A percentile compares a stretch with the other conserved stretches of the same genome.
phyloP scores from a whole-genome alignment of 2,113 vertebrate genomes.

The Panurus biarmicus region DNA sequence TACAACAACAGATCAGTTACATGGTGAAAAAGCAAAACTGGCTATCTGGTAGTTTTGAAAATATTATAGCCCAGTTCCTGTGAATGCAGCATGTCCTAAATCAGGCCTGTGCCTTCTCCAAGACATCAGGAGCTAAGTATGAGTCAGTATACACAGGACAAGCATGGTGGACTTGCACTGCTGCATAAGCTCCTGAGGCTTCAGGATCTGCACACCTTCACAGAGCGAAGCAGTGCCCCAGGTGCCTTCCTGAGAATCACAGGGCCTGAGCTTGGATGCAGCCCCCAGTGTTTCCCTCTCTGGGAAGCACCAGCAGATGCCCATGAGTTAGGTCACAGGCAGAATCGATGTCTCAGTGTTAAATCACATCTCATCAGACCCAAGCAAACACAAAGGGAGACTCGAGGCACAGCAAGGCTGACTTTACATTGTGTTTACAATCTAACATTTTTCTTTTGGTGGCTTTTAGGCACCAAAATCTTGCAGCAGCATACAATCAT shows the following conservation, averaged over 20 bases:
- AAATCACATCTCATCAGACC: neutral
- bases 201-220: neutral
- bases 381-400: neutral
- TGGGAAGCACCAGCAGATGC: neutral
- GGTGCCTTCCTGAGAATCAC: neutral
- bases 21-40: neutral
- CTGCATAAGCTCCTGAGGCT: neutral
- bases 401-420: fast-evolving
- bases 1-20: neutral
- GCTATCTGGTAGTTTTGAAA: neutral
- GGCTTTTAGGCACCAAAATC: neutral
- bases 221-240: neutral
- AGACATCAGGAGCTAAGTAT: neutral
- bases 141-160: neutral
- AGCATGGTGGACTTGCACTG: fast-evolving
- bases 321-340: neutral
- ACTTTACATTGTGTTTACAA: neutral
- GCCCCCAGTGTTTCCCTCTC: neutral
- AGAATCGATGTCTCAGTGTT: neutral
- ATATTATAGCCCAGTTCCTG: neutral
- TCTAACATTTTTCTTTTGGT: neutral
- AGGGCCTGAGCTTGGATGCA: neutral
- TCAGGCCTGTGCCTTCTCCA: neutral
- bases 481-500: neutral
- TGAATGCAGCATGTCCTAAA: neutral